Conservation (phyloP, 2,113 vertebrate species). For the Rhinopomastus cyanomelas region DNA sequence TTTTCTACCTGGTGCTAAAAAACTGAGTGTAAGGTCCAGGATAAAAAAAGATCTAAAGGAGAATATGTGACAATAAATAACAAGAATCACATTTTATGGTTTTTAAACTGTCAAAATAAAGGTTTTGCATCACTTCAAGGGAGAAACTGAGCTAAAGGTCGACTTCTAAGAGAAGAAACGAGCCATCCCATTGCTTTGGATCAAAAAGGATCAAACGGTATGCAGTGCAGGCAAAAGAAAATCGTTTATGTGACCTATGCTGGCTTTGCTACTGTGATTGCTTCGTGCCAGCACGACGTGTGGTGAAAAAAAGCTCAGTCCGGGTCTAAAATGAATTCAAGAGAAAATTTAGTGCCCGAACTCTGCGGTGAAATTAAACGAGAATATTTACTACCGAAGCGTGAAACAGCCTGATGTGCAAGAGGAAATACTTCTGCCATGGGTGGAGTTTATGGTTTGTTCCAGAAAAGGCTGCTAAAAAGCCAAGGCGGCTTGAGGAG, state of each 20-base stretch:
- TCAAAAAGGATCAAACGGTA: fast-evolving
- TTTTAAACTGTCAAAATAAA: not conserved
- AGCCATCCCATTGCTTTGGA: not conserved
- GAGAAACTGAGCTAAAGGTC: not conserved
- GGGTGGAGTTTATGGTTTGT: not conserved
- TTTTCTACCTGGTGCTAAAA: not conserved
- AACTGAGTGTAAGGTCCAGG: not conserved
- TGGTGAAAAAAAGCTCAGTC: not conserved
- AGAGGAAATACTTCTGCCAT: not conserved
- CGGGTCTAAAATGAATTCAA: not conserved
- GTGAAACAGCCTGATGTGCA: not conserved
- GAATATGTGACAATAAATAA: not conserved
- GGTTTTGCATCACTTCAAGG: not conserved
- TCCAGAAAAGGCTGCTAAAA: not conserved
- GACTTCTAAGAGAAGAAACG: not conserved
- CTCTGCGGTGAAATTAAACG: not conserved
- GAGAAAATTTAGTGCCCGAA: not conserved
- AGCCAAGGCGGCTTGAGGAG: not conserved
- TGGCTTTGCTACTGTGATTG: not conserved
- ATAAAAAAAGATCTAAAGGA: not conserved
- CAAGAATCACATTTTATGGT: not conserved
- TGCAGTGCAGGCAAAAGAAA: not conserved
- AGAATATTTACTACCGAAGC: not conserved
- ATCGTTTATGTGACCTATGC: fast-evolving
- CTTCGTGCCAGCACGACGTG: not conserved